Conservation (phyloP, 2,797 vertebrate genomes). For the Anableps anableps region DNA sequence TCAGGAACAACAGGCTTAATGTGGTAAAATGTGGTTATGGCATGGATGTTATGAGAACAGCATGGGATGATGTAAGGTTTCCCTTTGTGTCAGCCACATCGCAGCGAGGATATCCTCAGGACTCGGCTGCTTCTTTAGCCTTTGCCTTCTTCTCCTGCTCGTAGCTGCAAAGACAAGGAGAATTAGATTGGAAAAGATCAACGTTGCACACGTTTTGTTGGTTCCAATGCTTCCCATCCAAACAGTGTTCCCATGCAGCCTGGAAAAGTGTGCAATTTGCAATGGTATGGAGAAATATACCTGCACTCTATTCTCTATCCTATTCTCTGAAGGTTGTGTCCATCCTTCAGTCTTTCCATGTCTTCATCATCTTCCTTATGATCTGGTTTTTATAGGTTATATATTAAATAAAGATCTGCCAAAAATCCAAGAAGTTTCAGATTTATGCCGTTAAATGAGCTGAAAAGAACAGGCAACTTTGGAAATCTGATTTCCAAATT, state of each 20-base stretch:
- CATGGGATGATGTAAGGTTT: slow-evolving; percentile 48
- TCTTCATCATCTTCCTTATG: no score
- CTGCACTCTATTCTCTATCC: no score
- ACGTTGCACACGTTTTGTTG: not conserved
- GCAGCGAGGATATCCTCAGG: slow-evolving; percentile 57
- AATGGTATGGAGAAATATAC: no score
- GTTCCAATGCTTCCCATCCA: not conserved
- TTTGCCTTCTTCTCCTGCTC: slow-evolving; percentile 85
- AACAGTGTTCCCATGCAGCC: no score
- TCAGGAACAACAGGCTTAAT: slow-evolving; percentile 58
- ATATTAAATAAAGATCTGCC: no score
- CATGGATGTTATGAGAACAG: slow-evolving; percentile 55
- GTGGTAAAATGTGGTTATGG: slow-evolving; percentile 59
- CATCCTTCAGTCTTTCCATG: no score
- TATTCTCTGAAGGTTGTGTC: no score
- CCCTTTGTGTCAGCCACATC: slow-evolving; percentile 59
- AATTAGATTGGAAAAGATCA: not conserved
- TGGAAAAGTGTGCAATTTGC: not conserved
- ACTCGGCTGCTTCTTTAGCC: slow-evolving; percentile 61
- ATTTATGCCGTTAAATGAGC: no score
- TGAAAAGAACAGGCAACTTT: no score
- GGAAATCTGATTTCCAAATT: no score
- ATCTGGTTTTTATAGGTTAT: no score
- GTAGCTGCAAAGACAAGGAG: slow-evolving; percentile 70
- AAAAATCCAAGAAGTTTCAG: no score